Evolutionary conservation across 2,797 vertebrate species (phyloP).

Genomic region (Enteromius mattozi): DNA sequence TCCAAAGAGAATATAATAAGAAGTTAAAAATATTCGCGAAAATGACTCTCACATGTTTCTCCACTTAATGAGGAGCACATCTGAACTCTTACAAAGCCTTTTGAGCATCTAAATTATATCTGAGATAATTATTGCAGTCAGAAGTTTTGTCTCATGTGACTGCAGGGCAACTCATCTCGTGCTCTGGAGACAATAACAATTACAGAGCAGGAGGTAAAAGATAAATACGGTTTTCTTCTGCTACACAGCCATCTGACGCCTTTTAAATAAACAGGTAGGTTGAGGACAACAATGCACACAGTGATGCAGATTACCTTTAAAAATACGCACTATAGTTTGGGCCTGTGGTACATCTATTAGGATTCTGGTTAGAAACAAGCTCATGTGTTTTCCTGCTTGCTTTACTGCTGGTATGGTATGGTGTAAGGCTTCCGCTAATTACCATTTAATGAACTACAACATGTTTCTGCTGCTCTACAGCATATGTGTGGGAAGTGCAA

Average conservation of each 20-base stretch:
- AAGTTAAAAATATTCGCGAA: background rate
- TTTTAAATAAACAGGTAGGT: background rate
- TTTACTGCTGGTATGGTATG: background rate
- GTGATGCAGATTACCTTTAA: background rate
- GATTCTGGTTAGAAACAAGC: background rate
- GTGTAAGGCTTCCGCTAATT: constrained; percentile 1
- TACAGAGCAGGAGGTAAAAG: constrained; percentile 1
- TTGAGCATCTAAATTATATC: background rate
- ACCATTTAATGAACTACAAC: constrained; percentile 6
- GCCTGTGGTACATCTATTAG: background rate
- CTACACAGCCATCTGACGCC: constrained; percentile 5
- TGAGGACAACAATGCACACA: constrained; percentile 1
- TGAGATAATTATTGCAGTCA: background rate
- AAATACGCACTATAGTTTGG: background rate
- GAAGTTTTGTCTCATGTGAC: constrained; percentile 14
- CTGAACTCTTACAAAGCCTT: background rate
- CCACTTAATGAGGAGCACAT: background rate
- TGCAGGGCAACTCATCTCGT: background rate
- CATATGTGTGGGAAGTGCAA: background rate
- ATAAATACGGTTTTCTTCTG: constrained; percentile 22
- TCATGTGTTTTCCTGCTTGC: background rate
- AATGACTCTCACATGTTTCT: constrained; percentile 40
- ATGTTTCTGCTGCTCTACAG: background rate
- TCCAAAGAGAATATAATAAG: background rate
- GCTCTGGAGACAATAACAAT: constrained; percentile 23